Conservation (phyloP, 2,888 invertebrate genomes). For the Lochmaea crataegi region DNA sequence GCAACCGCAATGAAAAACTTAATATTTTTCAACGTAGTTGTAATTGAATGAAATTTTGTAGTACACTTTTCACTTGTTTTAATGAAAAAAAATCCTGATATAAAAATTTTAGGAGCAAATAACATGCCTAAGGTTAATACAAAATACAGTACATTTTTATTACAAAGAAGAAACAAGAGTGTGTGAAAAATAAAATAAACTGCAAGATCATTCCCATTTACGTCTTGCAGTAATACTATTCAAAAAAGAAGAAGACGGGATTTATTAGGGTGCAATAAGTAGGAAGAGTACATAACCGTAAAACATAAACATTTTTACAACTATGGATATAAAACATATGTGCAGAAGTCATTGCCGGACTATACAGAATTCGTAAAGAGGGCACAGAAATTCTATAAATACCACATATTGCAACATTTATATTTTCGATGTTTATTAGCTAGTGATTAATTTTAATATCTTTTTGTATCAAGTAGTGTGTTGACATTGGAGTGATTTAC, state of each 20-base stretch:
- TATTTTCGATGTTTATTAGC: not conserved
- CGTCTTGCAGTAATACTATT: constrained; percentile 1
- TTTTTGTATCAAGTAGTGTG: too few species aligned
- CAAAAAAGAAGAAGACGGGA: constrained; percentile 5
- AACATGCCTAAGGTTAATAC: not conserved
- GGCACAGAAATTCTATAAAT: not conserved
- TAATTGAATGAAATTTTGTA: too few species aligned
- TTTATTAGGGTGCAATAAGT: constrained; percentile 19
- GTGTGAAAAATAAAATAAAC: constrained; percentile 4
- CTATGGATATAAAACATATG: constrained; percentile 16
- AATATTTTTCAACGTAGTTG: too few species aligned
- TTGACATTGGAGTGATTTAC: too few species aligned
- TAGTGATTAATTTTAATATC: not conserved
- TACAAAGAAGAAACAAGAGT: constrained; percentile 1
- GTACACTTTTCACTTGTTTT: too few species aligned
- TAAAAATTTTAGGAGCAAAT: too few species aligned
- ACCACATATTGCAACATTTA: not conserved
- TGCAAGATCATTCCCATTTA: constrained; percentile 15
- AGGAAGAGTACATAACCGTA: constrained; percentile 16
- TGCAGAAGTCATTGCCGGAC: constrained; percentile 5
- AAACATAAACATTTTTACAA: constrained; percentile 22
- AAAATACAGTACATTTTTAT: constrained; percentile 2
- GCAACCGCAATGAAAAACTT: too few species aligned
- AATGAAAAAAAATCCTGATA: too few species aligned
- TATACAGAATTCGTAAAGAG: not conserved